Base-by-base conservation (phyloP, 2,797 vertebrate genomes). In the Syncerus caffer region DNA sequence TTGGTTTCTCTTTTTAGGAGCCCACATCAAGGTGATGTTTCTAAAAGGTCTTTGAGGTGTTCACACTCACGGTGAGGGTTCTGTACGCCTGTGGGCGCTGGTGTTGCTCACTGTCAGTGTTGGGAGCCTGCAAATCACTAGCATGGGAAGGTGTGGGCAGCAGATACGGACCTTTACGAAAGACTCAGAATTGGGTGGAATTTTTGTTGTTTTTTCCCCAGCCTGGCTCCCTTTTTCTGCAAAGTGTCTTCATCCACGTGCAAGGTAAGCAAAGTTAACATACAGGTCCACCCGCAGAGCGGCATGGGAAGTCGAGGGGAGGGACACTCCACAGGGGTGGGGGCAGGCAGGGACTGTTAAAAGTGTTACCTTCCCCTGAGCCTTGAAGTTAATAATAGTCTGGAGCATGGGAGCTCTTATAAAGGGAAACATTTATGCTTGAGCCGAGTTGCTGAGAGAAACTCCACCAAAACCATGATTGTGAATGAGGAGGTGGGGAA, bases 271-370 rank as follows among this genome's bases (percentile, higher is more conserved):
- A 13, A 23, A 16, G 13, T 13, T 12, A 47, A 38, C 78, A 1
- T 0, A 3, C 9, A 3, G 58, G 4, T 19, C 10, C 7, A 1
- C 2, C 1, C 0, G 1, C 47, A 38, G 50, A n/a, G 7, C 2
- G 0, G 1, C 50, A 7, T 34, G 31, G 78, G 31, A 19, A n/a
- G 50, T 31, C 0, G 0, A 29, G 42, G 31, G 7, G 50, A 15
- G 79, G 31, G 12, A 7, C 11, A 51, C 47, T 31, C 15, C 67
- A 38, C 11, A 34, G 15, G 11, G 47, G 1, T n/a, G 1, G 31
- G 78, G 78, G 13, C 51, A 10, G 74, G 19, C 5, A 23, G n/a
- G 27, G 3, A 25, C 17, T 14, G 17, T 47, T 25, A 34, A 2
- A 25, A 53, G 42, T 42, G 25, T 29, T 57, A 10, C 55, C 55